Conservation (phyloP, 1,140 invertebrate species). For the Planococcus citri region DNA sequence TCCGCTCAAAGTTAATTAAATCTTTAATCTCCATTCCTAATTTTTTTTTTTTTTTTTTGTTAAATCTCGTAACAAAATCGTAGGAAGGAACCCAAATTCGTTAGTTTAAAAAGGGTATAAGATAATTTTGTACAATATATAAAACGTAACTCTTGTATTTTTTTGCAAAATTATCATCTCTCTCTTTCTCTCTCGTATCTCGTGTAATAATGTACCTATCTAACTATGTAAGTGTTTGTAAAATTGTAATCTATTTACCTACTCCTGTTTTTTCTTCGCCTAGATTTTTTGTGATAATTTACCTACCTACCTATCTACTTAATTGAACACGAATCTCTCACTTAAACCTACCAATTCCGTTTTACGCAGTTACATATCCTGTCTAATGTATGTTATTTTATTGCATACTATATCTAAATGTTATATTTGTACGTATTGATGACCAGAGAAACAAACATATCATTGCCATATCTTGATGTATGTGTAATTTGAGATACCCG, state of each 20-base stretch:
- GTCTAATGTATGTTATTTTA: too few relatives aligned
- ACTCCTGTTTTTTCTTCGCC: too few relatives aligned
- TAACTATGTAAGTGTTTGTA: too few relatives aligned
- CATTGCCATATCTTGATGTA: neutral
- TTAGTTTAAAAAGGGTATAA: neutral
- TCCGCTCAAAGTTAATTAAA: neutral
- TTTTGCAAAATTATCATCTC: too few relatives aligned
- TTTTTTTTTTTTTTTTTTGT: neutral
- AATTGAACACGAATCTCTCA: too few relatives aligned
- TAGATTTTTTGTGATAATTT: neutral
- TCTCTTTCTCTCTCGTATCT: too few relatives aligned
- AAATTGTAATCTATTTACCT: too few relatives aligned
- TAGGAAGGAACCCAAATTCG: neutral
- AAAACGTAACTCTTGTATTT: neutral
- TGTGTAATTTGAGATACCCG: neutral
- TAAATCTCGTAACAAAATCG: neutral
- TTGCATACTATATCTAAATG: too few relatives aligned
- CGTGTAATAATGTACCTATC: too few relatives aligned
- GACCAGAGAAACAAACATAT: neutral
- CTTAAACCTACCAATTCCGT: too few relatives aligned
- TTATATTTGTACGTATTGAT: too few relatives aligned
- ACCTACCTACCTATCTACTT: too few relatives aligned
- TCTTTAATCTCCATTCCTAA: neutral
- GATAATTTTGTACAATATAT: neutral
- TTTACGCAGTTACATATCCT: neutral